phyloP scores from a whole-genome alignment of 2,113 vertebrate genomes.

The Poeciliopsis prolifica region DNA sequence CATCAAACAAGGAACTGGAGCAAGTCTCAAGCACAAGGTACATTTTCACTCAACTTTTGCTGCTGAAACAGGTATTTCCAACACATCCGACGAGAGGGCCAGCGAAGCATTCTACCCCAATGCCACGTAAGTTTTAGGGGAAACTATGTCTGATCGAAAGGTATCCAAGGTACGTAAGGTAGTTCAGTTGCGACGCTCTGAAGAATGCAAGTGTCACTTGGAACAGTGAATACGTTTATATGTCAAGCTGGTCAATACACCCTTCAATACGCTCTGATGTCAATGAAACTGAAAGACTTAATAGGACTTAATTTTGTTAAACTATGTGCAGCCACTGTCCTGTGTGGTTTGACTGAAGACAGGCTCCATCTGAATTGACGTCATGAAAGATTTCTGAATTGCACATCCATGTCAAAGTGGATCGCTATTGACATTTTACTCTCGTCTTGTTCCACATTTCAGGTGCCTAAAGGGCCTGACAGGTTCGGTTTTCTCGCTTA shows the following conservation, averaged over 20 bases:
- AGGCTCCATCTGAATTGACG: not conserved
- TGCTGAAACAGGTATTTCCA: too few species aligned
- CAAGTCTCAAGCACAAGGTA: not conserved
- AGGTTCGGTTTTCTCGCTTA: slow-evolving; percentile 35
- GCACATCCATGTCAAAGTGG: not conserved
- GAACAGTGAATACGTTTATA: not conserved
- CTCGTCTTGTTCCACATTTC: slow-evolving; percentile 19
- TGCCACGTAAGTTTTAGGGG: not conserved
- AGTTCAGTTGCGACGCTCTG: not conserved
- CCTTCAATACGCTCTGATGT: not conserved
- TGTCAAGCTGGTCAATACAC: not conserved
- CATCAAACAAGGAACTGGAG: too few species aligned
- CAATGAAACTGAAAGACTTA: not conserved
- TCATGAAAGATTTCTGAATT: not conserved
- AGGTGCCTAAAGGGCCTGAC: slow-evolving; percentile 33
- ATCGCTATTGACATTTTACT: not conserved
- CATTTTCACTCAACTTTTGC: too few species aligned
- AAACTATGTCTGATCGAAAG: not conserved
- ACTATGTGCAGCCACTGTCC: too few species aligned
- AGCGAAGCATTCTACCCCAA: not conserved
- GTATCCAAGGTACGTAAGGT: too few species aligned
- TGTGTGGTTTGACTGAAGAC: not conserved
- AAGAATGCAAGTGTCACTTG: too few species aligned
- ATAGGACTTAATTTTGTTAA: not conserved
- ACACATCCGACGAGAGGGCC: not conserved